Base-by-base conservation (phyloP, 2,888 invertebrate genomes). In the Scelioninae gen. 2 region DNA sequence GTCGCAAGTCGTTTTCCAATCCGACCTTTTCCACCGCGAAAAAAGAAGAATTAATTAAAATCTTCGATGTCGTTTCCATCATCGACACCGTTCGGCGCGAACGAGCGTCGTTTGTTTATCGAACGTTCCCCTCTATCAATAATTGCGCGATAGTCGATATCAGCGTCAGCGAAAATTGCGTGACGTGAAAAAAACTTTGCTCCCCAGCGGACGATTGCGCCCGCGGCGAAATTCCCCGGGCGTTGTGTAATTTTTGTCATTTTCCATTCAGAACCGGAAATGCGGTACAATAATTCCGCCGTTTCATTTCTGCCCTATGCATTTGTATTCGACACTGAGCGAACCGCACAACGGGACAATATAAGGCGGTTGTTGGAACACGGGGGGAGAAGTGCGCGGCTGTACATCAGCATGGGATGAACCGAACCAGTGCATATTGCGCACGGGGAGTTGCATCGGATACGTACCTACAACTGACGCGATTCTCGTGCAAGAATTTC, bases 381-480 rank as follows among this genome's bases (percentile, higher is more conserved):
- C 63, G 50, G 37, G 25, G 53, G 53, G 25, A 58, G 53, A 63
- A 52, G 22, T 61, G 48, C 60, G 33, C 25, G 7, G 22, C 50
- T 43, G 52, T 69, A 63, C 48, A 68, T 71, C 61, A 74, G 13
- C 58, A 45, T 22, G 13, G 41, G 52, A 60, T 46, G 60, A 65
- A 58, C 52, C 41, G 67, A 57, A 65, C 37, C 39, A 53, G 65
- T 63, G 58, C 58, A 71, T 63, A 74, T 68, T 68, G 61, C 68
- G 67, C 67, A 63, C 53, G 70, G 70, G 74, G 63, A 67, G 45
- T 61, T 74, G 65, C 50, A 63, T 69, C 48, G 37, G 37, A 74
- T 53, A 11, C 60, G 13, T 48, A 53, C 60, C 16, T 60, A 58
- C 65, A 65, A 64, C 58, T 53, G 58, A 31, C 37, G 52, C 53